Percentiles rank a stretch among this genome's conserved stretches.
Evolutionary conservation across 1,140 invertebrate species (phyloP).

Genomic region (Lordiphosa collinella): DNA sequence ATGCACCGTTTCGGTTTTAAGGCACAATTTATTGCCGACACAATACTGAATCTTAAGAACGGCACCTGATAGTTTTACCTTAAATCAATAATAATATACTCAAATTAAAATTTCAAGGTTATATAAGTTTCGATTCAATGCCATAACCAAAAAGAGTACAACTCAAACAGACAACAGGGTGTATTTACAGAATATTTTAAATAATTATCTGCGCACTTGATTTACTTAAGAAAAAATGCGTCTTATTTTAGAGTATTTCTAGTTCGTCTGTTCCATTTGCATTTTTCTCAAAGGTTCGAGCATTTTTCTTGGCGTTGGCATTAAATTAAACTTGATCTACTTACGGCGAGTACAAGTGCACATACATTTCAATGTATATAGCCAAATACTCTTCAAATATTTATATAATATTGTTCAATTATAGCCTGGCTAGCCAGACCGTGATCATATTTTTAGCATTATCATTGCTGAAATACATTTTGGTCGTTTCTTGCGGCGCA

Average conservation of each 20-base stretch:
- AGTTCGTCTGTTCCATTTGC: neutral
- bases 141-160: no score
- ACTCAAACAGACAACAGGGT: no score
- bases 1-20: no score
- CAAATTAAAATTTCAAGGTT: no score
- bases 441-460: slow-evolving; percentile 59
- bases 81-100: no score
- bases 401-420: slow-evolving; percentile 68
- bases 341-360: slow-evolving; percentile 11
- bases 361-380: slow-evolving; percentile 2
- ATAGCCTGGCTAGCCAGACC: slow-evolving; percentile 45
- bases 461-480: slow-evolving; percentile 6
- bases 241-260: neutral
- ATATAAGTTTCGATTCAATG: no score
- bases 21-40: no score
- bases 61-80: no score
- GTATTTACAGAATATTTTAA: no score
- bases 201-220: no score
- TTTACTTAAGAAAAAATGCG: no score
- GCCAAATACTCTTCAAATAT: slow-evolving; percentile 52
- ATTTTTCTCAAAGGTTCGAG: slow-evolving; percentile 6
- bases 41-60: no score
- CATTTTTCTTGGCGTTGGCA: slow-evolving; percentile 42
- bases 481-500: slow-evolving; percentile 43
- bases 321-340: slow-evolving; percentile 51